Percentiles rank a stretch among this genome's conserved stretches.
phyloP scores from a whole-genome alignment of 1,140 invertebrate species.

The Drosophila gunungcola region DNA sequence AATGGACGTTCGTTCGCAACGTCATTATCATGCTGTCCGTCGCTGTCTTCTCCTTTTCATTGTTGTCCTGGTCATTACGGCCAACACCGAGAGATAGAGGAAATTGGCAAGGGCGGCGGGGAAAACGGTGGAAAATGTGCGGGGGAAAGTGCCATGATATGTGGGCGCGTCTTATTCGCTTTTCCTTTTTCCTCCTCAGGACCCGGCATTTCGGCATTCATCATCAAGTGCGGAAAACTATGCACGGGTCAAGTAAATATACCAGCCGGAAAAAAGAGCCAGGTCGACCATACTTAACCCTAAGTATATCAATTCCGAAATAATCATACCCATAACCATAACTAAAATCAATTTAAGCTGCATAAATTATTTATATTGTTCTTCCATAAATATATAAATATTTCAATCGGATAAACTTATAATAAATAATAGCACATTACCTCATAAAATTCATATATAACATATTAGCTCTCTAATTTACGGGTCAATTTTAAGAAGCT shows the following conservation, averaged over 20 bases:
- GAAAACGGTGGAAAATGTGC: background rate
- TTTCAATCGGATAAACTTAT: background rate
- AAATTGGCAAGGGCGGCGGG: background rate
- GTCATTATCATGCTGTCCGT: slow-evolving; percentile 58
- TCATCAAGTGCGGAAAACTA: slow-evolving; percentile 49
- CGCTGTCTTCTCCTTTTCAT: slow-evolving; percentile 44
- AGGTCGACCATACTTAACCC: slow-evolving; percentile 18
- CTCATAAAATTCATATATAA: background rate
- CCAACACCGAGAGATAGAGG: slow-evolving; percentile 60
- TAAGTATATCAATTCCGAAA: slow-evolving; percentile 8
- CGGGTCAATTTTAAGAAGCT: background rate
- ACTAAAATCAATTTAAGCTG: background rate
- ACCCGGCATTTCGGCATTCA: slow-evolving; percentile 55
- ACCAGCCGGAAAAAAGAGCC: background rate
- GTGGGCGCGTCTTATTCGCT: slow-evolving; percentile 53
- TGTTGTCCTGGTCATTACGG: slow-evolving; percentile 65
- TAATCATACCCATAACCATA: background rate
- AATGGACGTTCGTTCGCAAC: slow-evolving; percentile 68
- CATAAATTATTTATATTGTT: background rate
- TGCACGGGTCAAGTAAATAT: slow-evolving; percentile 12
- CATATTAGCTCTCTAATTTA: background rate
- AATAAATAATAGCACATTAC: background rate
- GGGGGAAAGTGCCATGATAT: slow-evolving; percentile 49
- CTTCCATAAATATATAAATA: background rate
- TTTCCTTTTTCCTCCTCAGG: slow-evolving; percentile 13